Conservation (phyloP, 64 coral and sea anemone species). For the Actinia equina region DNA sequence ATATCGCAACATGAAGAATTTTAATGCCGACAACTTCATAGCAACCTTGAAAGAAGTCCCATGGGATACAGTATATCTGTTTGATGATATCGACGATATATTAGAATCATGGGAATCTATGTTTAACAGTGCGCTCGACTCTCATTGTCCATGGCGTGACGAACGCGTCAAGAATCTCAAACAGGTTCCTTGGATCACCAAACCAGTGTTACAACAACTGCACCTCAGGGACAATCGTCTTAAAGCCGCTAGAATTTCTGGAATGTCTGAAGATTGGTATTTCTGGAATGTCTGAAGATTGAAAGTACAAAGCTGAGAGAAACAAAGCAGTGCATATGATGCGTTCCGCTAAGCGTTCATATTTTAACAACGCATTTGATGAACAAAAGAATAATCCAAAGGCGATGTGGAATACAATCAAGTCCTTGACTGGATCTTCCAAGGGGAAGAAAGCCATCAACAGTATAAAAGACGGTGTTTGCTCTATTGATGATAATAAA, state of each 20-base stretch:
- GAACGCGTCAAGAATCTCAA: constrained; percentile 25
- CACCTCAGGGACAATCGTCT: constrained; percentile 19
- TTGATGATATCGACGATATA: constrained; percentile 18
- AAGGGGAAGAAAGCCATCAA: neutral
- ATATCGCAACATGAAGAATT: no score
- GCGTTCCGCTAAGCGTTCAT: constrained; percentile 5
- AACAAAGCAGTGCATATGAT: constrained; percentile 27
- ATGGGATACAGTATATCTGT: constrained; percentile 29
- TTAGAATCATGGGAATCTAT: constrained; percentile 1
- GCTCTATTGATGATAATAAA: neutral
- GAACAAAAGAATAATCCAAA: neutral
- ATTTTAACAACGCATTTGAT: constrained; percentile 29
- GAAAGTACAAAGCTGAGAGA: constrained; percentile 1
- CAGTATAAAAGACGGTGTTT: no score
- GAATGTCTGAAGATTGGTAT: constrained; percentile 6
- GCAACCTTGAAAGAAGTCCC: neutral
- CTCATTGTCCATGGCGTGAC: constrained; percentile 19
- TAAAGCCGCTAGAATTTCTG: constrained; percentile 21
- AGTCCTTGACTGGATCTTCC: neutral
- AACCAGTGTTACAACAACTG: neutral
- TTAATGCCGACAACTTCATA: no score
- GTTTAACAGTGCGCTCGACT: constrained; percentile 28
- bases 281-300: no score
- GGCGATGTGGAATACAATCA: constrained; percentile 23
- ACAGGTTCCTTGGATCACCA: constrained; percentile 56